phyloP scores from a whole-genome alignment of 2,888 invertebrate species.

The Scotopteryx bipunctaria region DNA sequence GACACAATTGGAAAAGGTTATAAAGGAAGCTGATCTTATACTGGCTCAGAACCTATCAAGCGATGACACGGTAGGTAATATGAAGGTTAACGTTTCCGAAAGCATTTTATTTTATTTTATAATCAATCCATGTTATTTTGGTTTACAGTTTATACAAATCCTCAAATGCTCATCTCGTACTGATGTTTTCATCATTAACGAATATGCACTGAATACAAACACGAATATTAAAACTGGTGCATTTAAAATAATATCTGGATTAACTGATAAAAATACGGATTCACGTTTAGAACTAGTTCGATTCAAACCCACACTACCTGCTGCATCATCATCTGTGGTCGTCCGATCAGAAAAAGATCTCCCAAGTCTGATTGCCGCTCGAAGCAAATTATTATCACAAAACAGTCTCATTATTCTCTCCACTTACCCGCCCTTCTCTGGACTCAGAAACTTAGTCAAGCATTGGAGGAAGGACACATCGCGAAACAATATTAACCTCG shows the following conservation, averaged over 20 bases:
- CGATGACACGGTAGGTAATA: constrained; percentile 34
- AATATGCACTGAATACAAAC: not conserved
- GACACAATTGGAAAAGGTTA: constrained; percentile 7
- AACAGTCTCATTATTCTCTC: constrained; percentile 40
- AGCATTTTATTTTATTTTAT: too few relatives aligned
- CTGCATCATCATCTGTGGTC: constrained; percentile 29
- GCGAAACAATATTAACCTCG: constrained; percentile 37
- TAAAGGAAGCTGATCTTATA: constrained; percentile 34
- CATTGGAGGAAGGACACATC: constrained; percentile 40
- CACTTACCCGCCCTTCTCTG: constrained; percentile 37
- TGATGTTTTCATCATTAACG: constrained; percentile 18
- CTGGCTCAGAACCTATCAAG: constrained; percentile 38
- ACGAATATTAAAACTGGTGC: not conserved
- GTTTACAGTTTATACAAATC: constrained; percentile 23
- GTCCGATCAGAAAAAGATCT: constrained; percentile 38
- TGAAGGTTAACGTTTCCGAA: too few relatives aligned
- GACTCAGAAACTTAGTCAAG: constrained; percentile 40
- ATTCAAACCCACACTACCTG: constrained; percentile 29
- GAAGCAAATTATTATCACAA: constrained; percentile 23
- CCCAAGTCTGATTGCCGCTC: constrained; percentile 31
- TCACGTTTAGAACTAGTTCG: constrained; percentile 35
- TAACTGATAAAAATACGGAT: constrained; percentile 16
- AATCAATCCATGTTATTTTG: not conserved
- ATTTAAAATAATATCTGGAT: constrained; percentile 13
- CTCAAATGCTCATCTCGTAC: constrained; percentile 3